Conservation (phyloP, 1,140 invertebrate genomes). For the Ceratoteleas bidentatus region DNA sequence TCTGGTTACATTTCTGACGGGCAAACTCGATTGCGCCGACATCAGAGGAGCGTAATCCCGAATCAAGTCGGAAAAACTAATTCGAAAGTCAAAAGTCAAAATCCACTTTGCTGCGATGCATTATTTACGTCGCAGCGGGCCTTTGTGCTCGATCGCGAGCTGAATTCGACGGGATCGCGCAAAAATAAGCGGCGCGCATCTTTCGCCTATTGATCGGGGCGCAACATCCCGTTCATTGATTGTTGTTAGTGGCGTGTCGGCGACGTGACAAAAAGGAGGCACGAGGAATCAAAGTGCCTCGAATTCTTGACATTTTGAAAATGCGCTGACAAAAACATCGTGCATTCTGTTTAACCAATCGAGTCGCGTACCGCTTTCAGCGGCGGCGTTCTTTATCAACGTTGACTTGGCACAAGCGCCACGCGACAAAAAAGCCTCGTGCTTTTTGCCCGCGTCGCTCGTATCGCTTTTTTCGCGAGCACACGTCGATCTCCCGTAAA, state of each 20-base stretch:
- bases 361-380: constrained; percentile 54
- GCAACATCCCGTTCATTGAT: background rate
- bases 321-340: constrained; percentile 51
- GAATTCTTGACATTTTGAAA: constrained; percentile 44
- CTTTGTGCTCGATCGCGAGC: background rate
- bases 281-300: constrained; percentile 39
- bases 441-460: constrained; percentile 44
- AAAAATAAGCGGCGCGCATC: no score
- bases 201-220: no score
- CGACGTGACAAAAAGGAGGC: background rate
- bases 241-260: constrained; percentile 1
- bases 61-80: constrained; percentile 6
- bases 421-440: constrained; percentile 38
- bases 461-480: constrained; percentile 48
- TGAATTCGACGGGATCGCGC: no score
- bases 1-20: constrained; percentile 10
- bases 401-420: constrained; percentile 55
- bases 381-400: constrained; percentile 57
- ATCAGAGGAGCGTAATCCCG: background rate
- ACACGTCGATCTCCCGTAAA: constrained; percentile 60
- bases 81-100: constrained; percentile 11
- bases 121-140: constrained; percentile 2
- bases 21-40: constrained; percentile 9
- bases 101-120: constrained; percentile 3
- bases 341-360: constrained; percentile 58